Conservation (phyloP, 2,888 invertebrate species). For the Aricia artaxerxes region DNA sequence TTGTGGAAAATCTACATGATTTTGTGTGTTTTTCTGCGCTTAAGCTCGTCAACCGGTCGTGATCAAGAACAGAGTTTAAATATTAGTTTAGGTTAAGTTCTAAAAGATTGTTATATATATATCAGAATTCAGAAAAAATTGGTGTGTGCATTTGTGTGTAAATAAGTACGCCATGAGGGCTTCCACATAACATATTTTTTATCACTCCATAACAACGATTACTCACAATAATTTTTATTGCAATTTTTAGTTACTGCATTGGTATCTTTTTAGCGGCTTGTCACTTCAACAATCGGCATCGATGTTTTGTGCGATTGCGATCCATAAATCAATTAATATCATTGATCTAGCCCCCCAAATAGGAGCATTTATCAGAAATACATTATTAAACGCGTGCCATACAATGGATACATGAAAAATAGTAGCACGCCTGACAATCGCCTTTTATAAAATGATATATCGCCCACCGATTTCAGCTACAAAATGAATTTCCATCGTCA, state of each 20-base stretch:
- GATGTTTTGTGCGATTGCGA: slow-evolving; percentile 57
- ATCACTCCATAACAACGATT: background rate
- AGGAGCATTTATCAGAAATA: slow-evolving; percentile 66
- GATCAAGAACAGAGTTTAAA: too few species aligned
- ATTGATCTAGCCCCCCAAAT: slow-evolving; percentile 65
- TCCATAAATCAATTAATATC: slow-evolving; percentile 69
- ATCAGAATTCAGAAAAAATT: background rate
- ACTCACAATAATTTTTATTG: background rate
- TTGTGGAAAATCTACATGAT: slow-evolving; percentile 32
- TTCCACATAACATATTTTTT: background rate
- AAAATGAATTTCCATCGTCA: slow-evolving; percentile 42
- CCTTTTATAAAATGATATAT: slow-evolving; percentile 69
- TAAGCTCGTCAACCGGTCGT: background rate
- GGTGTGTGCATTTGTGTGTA: background rate
- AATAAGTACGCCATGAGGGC: background rate
- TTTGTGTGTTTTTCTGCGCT: slow-evolving; percentile 37
- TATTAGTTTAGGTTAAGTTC: too few species aligned
- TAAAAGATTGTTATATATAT: too few species aligned
- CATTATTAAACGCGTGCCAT: slow-evolving; percentile 68
- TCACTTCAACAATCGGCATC: slow-evolving; percentile 53
- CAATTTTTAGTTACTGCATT: background rate
- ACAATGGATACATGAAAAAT: slow-evolving; percentile 63
- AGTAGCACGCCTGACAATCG: slow-evolving; percentile 59
- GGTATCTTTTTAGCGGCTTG: slow-evolving; percentile 39
- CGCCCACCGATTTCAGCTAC: slow-evolving; percentile 47